Evolutionary conservation across 2,113 vertebrate genomes (phyloP), one percentile per base, ranked within the genome.

Genomic region (Prinia subflava): DNA sequence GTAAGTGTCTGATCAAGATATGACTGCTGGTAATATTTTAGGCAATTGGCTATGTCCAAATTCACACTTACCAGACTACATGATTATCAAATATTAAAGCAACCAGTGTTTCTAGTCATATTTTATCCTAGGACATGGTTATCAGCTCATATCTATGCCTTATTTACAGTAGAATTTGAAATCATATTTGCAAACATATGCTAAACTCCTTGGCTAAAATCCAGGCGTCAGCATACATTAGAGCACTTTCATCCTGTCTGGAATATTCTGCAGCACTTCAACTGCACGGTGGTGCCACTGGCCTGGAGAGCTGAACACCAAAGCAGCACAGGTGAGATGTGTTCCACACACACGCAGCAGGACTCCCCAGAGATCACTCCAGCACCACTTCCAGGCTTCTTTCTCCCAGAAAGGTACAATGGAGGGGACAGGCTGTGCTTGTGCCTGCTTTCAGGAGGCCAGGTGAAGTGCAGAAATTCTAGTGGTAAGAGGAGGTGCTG

Each of bases 121-220:
- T 64, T 92, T 89, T 50, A 52, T 46, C 49, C 52, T 31, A 50
- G 63, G 86, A 64, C 2, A 2, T 39, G 31, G 37, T 53, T 93
- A 86, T 93, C 94, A 77, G 88, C 71, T 93, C 71, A 83, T 78
- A 82, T 75, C 89, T 94, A 79, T 50, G 41, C 53, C 49, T 73
- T 90, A 92, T 92, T 90, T 92, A 75, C 57, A 52, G n/a, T 25
- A n/a, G 80, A 81, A 84, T 73, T 75, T 64, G 76, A 76, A 63
- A 92, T 59, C 60, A 90, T 11, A 4, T 49, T 87, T 87, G 82
- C 74, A 96, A 84, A 90, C 35, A 4, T 27, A 76, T 73, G 79
- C 67, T 85, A 86, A 92, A 85, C 24, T 57, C 42, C n/a, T 60
- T 1, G 1, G 57, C 44, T 76, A 4, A 76, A 92, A 90, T 3